These are phyloP conservation scores for Eueremaeus valkanovi DNA, from an alignment of 2,888 invertebrate genomes.

Conservation along the genomic window DNA sequence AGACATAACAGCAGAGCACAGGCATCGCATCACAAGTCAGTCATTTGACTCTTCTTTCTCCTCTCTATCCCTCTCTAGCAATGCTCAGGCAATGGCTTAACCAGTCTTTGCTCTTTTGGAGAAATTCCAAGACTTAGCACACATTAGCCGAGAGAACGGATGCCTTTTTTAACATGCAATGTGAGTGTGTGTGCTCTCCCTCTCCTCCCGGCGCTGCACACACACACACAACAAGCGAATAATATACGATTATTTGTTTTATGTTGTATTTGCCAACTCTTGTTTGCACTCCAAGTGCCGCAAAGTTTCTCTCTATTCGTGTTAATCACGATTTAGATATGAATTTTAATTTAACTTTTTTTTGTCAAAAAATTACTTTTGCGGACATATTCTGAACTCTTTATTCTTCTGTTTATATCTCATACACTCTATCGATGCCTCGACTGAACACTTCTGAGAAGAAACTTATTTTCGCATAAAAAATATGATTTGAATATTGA, in stretches of 20 bases:
- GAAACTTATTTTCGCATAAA: neutral
- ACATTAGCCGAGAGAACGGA: conserved; percentile 14
- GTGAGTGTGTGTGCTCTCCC: neutral
- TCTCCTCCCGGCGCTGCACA: no score
- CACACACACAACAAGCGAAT: neutral
- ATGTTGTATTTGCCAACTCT: neutral
- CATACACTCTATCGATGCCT: no score
- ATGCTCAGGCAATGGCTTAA: neutral
- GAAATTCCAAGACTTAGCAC: neutral
- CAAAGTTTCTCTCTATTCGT: no score
- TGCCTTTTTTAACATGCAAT: neutral
- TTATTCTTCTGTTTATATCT: no score
- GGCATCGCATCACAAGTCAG: conserved; percentile 6
- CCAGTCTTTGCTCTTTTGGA: conserved; percentile 5
- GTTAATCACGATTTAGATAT: no score
- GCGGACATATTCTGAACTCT: no score
- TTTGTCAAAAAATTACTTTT: no score
- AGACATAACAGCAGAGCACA: neutral
- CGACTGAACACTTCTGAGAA: neutral
- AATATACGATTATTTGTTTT: neutral
- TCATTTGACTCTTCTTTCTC: conserved; percentile 25
- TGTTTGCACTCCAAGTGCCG: neutral
- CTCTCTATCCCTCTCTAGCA: conserved; percentile 8
- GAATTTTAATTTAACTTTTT: no score
- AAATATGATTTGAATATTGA: conserved; percentile 2